Conservation (phyloP, 2,113 vertebrate species). For the Pseudonaja textilis region DNA sequence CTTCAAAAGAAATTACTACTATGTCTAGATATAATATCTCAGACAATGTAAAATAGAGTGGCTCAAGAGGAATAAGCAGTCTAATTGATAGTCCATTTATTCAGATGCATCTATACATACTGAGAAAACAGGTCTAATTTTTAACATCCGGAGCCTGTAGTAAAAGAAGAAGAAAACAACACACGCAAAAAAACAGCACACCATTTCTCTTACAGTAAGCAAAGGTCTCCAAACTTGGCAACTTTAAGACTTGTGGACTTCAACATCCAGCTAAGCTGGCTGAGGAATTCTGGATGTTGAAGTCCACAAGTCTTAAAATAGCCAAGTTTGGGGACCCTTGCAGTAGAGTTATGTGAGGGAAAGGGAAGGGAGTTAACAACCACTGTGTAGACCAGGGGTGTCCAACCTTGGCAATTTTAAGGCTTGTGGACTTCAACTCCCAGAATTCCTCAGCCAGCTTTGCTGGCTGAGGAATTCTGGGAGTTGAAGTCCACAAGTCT, state of each 20-base stretch:
- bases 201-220: not conserved
- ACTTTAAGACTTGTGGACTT: no score
- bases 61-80: not conserved
- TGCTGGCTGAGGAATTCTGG: no score
- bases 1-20: not conserved
- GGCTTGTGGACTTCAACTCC: no score
- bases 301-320: no score
- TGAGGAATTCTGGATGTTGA: no score
- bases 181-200: not conserved
- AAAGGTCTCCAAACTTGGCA: no score
- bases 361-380: not conserved
- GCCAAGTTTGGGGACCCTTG: no score
- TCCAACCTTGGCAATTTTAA: no score
- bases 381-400: not conserved
- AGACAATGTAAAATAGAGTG: not conserved
- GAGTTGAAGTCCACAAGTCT: no score
- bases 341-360: not conserved
- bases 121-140: not conserved
- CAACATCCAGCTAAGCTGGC: no score
- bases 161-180: not conserved
- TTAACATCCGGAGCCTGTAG: not conserved
- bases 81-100: not conserved
- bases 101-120: not conserved
- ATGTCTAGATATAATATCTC: not conserved
- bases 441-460: no score